Base-by-base conservation (phyloP, 1,140 invertebrate genomes). In the Drosophila murphyi region DNA sequence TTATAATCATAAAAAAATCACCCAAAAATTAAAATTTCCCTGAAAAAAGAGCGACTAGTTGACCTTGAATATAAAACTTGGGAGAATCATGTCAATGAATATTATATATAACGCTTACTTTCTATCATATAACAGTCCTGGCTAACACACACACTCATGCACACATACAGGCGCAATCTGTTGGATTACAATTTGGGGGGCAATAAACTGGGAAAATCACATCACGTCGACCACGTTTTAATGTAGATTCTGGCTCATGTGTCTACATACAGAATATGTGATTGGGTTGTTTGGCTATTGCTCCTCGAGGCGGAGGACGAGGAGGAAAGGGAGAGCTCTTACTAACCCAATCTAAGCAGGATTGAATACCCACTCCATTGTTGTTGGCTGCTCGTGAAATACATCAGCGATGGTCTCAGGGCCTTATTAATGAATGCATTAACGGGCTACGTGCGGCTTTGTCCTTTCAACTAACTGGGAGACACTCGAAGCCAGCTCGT, bases 401-500 rank as follows among this genome's bases (percentile, higher is more conserved):
- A 28, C 47, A 35, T 32, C 57, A 8, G 55, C 39, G 28, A 32
- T 48, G 48, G 59, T 48, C 34, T 20, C 20, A 20, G 20, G 12
- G 50, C 48, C 43, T 63, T 75, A 71, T 70, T 70, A 71, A 76
- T 71, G 67, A 76, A 71, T 64, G 60, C 67, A 72, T 76, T 76
- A 76, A 65, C 47, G 60, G 56, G n/a, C 47, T 59, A 75, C 72
- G 67, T 60, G 68, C 47, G 61, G 51, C 68, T 32, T 55, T 41
- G 61, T 61, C 68, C 54, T 55, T 71, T 29, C 32, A 43, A 41
- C 20, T 47, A 2, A 41, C 20, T 47, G 3, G 32, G 45, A 48
- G 48, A 60, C 45, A 54, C 67, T 59, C 48, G 63, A 61, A 57
- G 56, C 37, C 34, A 37, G 39, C 39, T 34, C 32, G 72, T 43